Conservation (phyloP, 2,113 vertebrate genomes). For the Oxygymnocypris stewartii region DNA sequence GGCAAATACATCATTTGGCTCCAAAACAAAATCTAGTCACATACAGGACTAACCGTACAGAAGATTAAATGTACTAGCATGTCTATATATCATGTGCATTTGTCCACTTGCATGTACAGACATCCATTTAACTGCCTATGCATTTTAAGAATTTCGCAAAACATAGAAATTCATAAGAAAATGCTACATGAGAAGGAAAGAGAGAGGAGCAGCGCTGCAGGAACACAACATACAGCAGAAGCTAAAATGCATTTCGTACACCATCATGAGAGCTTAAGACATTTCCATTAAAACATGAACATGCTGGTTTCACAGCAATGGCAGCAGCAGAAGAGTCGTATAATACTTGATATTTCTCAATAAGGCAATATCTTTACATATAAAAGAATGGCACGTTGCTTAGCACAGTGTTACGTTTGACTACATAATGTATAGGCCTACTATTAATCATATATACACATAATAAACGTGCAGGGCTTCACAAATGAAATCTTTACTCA, state of each 20-base stretch:
- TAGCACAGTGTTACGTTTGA: conserved; percentile 35
- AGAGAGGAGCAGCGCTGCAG: conserved; percentile 60
- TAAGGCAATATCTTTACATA: conserved; percentile 43
- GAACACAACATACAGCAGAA: conserved; percentile 44
- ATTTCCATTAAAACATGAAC: conserved; percentile 63
- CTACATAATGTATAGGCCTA: not conserved
- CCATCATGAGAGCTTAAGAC: conserved; percentile 73
- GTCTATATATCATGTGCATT: conserved; percentile 39
- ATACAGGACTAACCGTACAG: not conserved
- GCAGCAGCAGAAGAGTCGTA: conserved; percentile 51
- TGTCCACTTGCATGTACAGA: conserved; percentile 53
- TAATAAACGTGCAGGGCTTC: conserved; percentile 6
- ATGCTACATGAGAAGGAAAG: conserved; percentile 52
- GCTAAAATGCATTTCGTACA: conserved; percentile 59
- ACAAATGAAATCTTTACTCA: not conserved
- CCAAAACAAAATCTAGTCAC: conserved; percentile 1
- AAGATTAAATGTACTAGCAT: not conserved
- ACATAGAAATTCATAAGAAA: conserved; percentile 31
- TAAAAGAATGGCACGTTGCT: conserved; percentile 28
- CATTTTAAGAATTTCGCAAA: conserved; percentile 42
- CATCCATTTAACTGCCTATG: conserved; percentile 23
- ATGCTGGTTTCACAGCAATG: conserved; percentile 61
- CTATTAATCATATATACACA: conserved; percentile 6
- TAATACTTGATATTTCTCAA: conserved; percentile 38
- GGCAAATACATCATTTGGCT: conserved; percentile 4